Conservation (phyloP, 1,140 invertebrate species). For the Cherax quadricarinatus region DNA sequence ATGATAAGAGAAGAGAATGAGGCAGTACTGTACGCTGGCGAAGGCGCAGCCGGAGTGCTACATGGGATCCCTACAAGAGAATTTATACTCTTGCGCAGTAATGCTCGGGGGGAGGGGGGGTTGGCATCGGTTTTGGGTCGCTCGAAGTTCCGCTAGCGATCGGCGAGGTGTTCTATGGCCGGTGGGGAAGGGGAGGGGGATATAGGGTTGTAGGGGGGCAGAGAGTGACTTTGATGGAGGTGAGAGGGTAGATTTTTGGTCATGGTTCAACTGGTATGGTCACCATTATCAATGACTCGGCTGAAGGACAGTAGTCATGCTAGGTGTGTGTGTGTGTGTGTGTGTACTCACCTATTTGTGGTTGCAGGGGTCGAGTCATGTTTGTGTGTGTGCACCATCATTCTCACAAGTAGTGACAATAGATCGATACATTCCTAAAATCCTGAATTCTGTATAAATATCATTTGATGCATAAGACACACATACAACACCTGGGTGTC, state of each 20-base stretch:
- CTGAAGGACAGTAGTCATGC: neutral
- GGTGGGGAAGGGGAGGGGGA: neutral
- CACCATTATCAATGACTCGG: too few relatives aligned
- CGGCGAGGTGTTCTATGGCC: neutral
- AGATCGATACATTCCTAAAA: too few relatives aligned
- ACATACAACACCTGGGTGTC: too few relatives aligned
- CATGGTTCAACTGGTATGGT: neutral
- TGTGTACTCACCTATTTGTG: too few relatives aligned
- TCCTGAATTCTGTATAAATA: too few relatives aligned
- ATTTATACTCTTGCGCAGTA: slow-evolving; percentile 14
- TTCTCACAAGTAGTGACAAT: too few relatives aligned
- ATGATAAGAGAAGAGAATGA: neutral
- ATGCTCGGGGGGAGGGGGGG: neutral
- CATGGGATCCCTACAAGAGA: neutral
- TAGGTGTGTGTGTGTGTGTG: too few relatives aligned
- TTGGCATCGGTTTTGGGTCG: neutral
- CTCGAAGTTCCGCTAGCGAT: neutral
- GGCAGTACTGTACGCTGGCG: slow-evolving; percentile 11
- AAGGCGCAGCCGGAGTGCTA: slow-evolving; percentile 11
- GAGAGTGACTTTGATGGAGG: neutral
- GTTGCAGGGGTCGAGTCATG: too few relatives aligned
- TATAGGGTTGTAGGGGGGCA: too few relatives aligned
- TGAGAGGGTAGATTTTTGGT: neutral
- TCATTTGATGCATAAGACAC: too few relatives aligned
- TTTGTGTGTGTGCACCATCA: too few relatives aligned